Percentiles rank a stretch among this genome's conserved stretches.
These are phyloP conservation scores for Oncorhynchus masou DNA, from an alignment of 2,113 vertebrate species.

Conservation along the genomic window DNA sequence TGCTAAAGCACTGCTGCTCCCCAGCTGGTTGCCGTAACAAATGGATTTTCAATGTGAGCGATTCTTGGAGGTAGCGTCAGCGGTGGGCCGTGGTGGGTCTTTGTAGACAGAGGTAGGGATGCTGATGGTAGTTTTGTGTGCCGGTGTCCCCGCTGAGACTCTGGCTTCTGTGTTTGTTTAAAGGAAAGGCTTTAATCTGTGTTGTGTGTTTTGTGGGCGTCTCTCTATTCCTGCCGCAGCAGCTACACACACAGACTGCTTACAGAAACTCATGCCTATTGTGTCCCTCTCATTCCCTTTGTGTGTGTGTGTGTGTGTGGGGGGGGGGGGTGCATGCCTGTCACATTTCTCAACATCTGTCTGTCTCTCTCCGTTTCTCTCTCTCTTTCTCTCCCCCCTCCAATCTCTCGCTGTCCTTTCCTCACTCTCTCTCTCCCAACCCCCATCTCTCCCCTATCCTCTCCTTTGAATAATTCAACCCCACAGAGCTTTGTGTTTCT, in stretches of 20 bases:
- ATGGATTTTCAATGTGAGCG: conserved; percentile 63
- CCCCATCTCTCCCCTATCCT: not conserved
- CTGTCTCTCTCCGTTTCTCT: not conserved
- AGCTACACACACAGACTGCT: not conserved
- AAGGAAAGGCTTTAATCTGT: not conserved
- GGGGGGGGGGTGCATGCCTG: too few species aligned
- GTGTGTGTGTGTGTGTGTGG: not conserved
- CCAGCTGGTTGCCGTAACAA: conserved; percentile 51
- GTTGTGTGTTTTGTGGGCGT: conserved; percentile 6
- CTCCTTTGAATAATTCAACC: conserved; percentile 16
- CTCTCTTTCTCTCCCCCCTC: not conserved
- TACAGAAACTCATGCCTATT: not conserved
- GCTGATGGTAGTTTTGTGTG: conserved; percentile 9
- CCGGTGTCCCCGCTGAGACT: not conserved
- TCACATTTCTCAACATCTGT: not conserved
- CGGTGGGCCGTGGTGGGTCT: conserved; percentile 11
- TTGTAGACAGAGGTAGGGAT: conserved; percentile 21
- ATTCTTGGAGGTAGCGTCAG: conserved; percentile 10
- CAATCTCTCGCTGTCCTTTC: not conserved
- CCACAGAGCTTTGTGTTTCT: conserved; percentile 1
- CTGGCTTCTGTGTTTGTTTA: not conserved
- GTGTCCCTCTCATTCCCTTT: not conserved
- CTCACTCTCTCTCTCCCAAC: not conserved
- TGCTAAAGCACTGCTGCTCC: conserved; percentile 29
- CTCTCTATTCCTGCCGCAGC: not conserved